Evolutionary conservation across 1,140 invertebrate species (phyloP), one percentile per base, ranked within the genome.

Genomic region (Stegodyphus mimosarum): DNA sequence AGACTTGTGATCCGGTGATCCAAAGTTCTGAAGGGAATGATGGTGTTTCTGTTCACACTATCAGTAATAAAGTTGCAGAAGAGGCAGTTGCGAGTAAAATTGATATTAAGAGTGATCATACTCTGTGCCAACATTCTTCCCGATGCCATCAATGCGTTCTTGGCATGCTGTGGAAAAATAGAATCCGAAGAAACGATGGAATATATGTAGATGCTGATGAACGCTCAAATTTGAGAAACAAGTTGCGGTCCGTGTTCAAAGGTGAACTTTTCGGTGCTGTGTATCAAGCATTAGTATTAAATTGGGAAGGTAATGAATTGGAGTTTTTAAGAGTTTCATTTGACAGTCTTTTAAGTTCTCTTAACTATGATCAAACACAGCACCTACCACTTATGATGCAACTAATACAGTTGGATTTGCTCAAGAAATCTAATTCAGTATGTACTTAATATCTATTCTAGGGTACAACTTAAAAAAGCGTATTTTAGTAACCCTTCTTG

Each of bases 381-480:
- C 51, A 33, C 66, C 18, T 86, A 5, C 83, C 83, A 0, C 69
- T 86, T 5, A 63, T 86, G 69, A 78, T 86, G 74, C 83, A 86
- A 48, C 67, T 86, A 6, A 70, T 86, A 18, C 83, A 86, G 15
- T 51, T 86, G 49, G 83, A 86, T 49, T 15, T 60, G 55, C 9
- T 60, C 55, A 33, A 33, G 33, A 33, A 33, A 33, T 33, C 33
- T 33, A 33, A 33, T 33, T 33, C 33, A 33, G 33, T 33, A 33
- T 33, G 33, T 33, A 33, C 33, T 33, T 33, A 33, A 33, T 33
- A 33, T 33, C 33, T 33, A 33, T 1, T 33, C 33, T 33, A 1
- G 33, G 33, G 3, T 3, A 33, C 33, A 33, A 33, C 33, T 33
- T 33, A 33, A 33, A 3, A 33, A 33, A 33, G 33, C 1, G 33